A percentile compares a stretch with the other conserved stretches of the same genome.
Evolutionary conservation across 2,113 vertebrate genomes (phyloP).

Genomic region (Siphamia tubifer): DNA sequence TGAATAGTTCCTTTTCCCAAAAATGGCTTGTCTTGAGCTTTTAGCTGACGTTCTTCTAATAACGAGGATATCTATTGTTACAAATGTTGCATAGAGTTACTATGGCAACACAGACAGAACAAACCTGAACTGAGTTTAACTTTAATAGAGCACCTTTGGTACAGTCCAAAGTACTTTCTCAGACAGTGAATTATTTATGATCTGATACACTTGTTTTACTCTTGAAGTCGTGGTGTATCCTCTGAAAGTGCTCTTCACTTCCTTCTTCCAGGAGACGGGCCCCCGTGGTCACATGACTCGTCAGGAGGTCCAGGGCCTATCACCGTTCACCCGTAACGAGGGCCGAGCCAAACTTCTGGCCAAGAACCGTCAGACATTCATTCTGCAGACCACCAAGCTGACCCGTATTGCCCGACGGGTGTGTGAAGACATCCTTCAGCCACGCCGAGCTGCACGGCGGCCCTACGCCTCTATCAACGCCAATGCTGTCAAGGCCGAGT

Average conservation of each 20-base stretch:
- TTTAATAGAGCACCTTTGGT: not conserved
- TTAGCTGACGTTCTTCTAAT: too few species aligned
- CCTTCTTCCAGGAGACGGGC: constrained; percentile 78
- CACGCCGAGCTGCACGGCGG: constrained; percentile 86
- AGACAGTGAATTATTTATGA: too few species aligned
- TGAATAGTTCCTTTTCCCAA: too few species aligned
- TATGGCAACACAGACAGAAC: too few species aligned
- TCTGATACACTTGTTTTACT: too few species aligned
- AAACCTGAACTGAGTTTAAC: too few species aligned
- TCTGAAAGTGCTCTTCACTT: not conserved
- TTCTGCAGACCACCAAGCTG: constrained; percentile 93
- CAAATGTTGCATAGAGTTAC: too few species aligned
- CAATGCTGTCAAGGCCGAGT: constrained; percentile 94
- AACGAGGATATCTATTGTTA: too few species aligned
- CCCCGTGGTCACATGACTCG: constrained; percentile 87
- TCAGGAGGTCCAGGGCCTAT: constrained; percentile 90
- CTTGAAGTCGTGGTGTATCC: too few species aligned
- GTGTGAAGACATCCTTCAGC: constrained; percentile 91
- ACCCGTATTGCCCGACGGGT: constrained; percentile 90
- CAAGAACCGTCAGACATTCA: constrained; percentile 94
- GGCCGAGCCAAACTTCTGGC: constrained; percentile 91
- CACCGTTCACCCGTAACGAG: constrained; percentile 89
- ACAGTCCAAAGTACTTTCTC: not conserved
- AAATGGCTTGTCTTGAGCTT: too few species aligned
- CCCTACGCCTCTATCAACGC: constrained; percentile 95